Conservation (phyloP, 2,113 vertebrate species). For the Tachuris rubrigastra region DNA sequence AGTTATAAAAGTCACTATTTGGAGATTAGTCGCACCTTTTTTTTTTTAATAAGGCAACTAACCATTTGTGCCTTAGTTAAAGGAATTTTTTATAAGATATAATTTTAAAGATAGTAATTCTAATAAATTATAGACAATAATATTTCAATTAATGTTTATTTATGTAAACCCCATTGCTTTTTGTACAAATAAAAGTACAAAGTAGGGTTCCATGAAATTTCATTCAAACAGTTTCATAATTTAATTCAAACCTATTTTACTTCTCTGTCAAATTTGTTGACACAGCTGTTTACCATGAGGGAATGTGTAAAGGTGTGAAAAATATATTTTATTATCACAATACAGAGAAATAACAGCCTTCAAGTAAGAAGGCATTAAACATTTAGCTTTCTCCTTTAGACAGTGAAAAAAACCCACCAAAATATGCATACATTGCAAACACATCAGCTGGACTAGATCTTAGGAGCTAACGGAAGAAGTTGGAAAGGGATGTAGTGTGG, state of each 20-base stretch:
- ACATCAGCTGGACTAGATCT: background rate
- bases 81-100: background rate
- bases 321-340: background rate
- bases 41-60: background rate
- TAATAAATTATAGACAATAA: background rate
- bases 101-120: background rate
- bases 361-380: background rate
- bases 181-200: background rate
- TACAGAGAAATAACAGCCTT: background rate
- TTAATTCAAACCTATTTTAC: background rate
- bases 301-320: background rate
- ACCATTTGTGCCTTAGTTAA: background rate
- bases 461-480: background rate
- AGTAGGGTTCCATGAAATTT: background rate
- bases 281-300: background rate
- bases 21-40: accelerated
- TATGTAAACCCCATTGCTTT: background rate
- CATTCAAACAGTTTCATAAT: background rate
- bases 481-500: background rate
- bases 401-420: background rate
- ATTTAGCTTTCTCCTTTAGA: background rate
- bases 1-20: background rate
- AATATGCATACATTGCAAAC: background rate
- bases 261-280: background rate
- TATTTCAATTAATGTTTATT: background rate